These are phyloP conservation scores for Cepaea hortensis DNA, from an alignment of 2,888 invertebrate genomes.

Conservation along the genomic window DNA sequence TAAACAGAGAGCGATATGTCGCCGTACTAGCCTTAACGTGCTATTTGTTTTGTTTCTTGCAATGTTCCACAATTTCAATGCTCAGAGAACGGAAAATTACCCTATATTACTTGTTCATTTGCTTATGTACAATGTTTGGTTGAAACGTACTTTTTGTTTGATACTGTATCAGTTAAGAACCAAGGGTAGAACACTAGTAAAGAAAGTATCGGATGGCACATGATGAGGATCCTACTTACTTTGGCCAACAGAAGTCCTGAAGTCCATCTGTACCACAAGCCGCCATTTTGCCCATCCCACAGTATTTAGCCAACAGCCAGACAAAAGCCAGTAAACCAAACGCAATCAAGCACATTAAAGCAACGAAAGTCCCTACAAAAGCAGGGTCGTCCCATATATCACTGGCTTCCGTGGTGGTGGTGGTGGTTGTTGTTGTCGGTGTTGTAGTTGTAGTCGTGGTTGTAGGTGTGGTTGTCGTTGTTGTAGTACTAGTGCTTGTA, in stretches of 20 bases:
- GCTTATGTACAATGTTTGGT: too few species aligned
- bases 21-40: too few species aligned
- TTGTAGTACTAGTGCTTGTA: slow-evolving; percentile 50
- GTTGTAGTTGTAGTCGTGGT: slow-evolving; percentile 50
- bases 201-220: too few species aligned
- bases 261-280: background rate
- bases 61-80: too few species aligned
- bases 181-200: too few species aligned
- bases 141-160: too few species aligned
- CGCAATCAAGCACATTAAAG: slow-evolving; percentile 31
- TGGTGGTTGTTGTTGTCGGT: slow-evolving; percentile 15
- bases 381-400: slow-evolving; percentile 36
- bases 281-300: background rate
- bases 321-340: background rate
- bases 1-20: too few species aligned
- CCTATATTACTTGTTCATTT: too few species aligned
- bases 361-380: slow-evolving; percentile 36
- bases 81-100: too few species aligned
- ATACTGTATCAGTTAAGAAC: too few species aligned
- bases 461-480: slow-evolving; percentile 52
- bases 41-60: too few species aligned
- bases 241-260: slow-evolving; percentile 10
- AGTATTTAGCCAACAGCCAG: slow-evolving; percentile 7
- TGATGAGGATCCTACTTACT: background rate
- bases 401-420: background rate